Evolutionary conservation across 1,140 invertebrate genomes (phyloP).

Genomic region (Scaptomyza pallida): DNA sequence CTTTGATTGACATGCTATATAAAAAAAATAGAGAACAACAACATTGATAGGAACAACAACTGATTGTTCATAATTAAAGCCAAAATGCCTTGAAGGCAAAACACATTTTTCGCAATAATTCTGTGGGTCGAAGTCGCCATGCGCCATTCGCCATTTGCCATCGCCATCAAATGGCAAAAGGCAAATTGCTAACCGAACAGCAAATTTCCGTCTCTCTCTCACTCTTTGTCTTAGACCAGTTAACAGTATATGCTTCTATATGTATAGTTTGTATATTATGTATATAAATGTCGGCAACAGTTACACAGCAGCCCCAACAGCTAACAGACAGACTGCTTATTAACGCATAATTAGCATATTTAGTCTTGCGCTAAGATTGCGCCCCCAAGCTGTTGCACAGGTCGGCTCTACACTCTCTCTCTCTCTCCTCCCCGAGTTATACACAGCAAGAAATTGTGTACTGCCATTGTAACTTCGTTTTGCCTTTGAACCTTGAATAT

Average conservation of each 20-base stretch:
- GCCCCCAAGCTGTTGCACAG: constrained; percentile 26
- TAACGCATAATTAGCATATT: constrained; percentile 82
- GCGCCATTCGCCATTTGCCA: not conserved
- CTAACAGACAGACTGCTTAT: constrained; percentile 56
- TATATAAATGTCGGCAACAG: constrained; percentile 22
- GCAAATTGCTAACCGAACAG: constrained; percentile 52
- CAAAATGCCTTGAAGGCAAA: constrained; percentile 50
- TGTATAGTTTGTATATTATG: constrained; percentile 1
- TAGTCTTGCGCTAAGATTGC: constrained; percentile 68
- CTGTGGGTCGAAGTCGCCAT: constrained; percentile 35
- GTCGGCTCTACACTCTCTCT: not conserved
- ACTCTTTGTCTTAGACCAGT: constrained; percentile 34
- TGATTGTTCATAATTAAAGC: constrained; percentile 81
- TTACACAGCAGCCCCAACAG: constrained; percentile 1
- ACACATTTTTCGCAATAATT: constrained; percentile 72
- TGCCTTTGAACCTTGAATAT: too few species aligned
- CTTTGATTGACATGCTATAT: constrained; percentile 78
- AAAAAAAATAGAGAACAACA: constrained; percentile 24
- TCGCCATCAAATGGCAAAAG: constrained; percentile 20
- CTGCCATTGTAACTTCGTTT: too few species aligned
- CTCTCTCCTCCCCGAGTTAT: too few species aligned
- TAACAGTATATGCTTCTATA: constrained; percentile 34
- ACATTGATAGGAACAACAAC: constrained; percentile 35
- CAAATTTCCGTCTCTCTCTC: constrained; percentile 43
- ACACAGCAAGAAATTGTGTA: too few species aligned